A percentile compares a stretch with the other conserved stretches of the same genome.
phyloP scores from a whole-genome alignment of 2,888 invertebrate genomes.

The Cephalotes varians region DNA sequence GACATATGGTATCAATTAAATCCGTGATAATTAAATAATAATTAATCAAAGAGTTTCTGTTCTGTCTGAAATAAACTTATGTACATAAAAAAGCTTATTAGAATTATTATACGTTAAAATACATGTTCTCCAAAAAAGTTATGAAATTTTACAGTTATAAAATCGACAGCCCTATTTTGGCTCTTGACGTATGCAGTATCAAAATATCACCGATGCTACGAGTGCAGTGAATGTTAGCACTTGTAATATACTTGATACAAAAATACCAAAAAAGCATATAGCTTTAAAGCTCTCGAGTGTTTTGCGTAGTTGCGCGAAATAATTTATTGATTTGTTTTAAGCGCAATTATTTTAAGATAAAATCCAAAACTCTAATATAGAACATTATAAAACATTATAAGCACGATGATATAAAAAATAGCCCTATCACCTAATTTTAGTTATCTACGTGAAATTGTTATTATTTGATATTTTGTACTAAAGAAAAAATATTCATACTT shows the following conservation, averaged over 20 bases:
- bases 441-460: neutral
- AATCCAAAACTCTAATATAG: neutral
- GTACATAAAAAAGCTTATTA: neutral
- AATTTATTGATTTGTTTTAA: conserved; percentile 12
- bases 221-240: neutral
- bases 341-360: neutral
- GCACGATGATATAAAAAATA: neutral
- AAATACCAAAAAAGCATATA: conserved; percentile 19
- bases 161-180: neutral
- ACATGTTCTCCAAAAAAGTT: neutral
- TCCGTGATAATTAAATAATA: neutral
- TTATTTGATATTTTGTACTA: neutral
- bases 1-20: neutral
- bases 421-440: neutral
- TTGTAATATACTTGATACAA: conserved; percentile 5
- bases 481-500: neutral
- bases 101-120: too few relatives aligned
- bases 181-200: neutral
- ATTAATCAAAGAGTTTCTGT: neutral
- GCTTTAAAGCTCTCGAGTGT: conserved; percentile 5
- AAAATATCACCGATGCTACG: conserved; percentile 27
- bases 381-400: neutral
- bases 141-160: conserved; percentile 2
- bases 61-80: neutral
- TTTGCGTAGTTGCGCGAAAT: neutral